Percentiles rank a stretch among this genome's conserved stretches.
phyloP scores from a whole-genome alignment of 1,140 invertebrate genomes.

The Drosophila ambigua region DNA sequence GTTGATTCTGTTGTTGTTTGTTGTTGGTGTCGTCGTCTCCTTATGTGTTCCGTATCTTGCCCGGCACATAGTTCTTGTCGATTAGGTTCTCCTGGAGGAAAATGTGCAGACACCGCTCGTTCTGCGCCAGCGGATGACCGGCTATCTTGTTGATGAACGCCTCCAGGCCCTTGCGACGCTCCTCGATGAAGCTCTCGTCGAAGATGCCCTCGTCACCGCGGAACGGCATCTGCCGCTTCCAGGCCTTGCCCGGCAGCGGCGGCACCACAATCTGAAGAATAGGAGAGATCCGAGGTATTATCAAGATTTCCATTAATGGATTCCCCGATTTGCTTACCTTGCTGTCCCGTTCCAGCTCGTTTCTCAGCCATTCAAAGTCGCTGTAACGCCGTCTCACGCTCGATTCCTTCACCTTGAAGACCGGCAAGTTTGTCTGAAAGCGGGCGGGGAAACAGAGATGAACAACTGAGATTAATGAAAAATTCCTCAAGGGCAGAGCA shows the following conservation, averaged over 20 bases:
- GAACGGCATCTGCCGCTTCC: conserved; percentile 99
- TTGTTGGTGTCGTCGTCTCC: conserved; percentile 4
- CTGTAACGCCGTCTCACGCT: conserved; percentile 98
- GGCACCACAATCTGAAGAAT: conserved; percentile 96
- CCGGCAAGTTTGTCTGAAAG: conserved; percentile 98
- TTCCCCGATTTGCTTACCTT: conserved; percentile 88
- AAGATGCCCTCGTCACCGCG: conserved; percentile 99
- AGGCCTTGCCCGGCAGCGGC: conserved; percentile 97
- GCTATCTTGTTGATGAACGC: conserved; percentile 99
- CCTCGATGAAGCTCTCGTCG: conserved; percentile 99
- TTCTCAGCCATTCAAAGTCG: conserved; percentile 99
- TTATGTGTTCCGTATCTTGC: conserved; percentile 99
- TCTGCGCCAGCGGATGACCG: conserved; percentile 99
- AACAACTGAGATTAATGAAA: background rate
- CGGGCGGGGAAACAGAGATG: conserved; percentile 85
- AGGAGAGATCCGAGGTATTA: no score
- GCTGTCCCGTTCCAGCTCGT: conserved; percentile 99
- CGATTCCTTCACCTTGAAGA: conserved; percentile 99
- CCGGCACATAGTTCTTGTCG: conserved; percentile 99
- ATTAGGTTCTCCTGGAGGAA: conserved; percentile 98
- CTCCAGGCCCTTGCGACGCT: conserved; percentile 98
- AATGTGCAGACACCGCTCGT: conserved; percentile 99
- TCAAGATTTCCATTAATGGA: background rate
- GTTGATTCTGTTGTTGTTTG: conserved; percentile 31
- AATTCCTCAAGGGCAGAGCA: no score